Evolutionary conservation across 1,140 invertebrate species (phyloP).

Genomic region (Drosophila kikkawai): DNA sequence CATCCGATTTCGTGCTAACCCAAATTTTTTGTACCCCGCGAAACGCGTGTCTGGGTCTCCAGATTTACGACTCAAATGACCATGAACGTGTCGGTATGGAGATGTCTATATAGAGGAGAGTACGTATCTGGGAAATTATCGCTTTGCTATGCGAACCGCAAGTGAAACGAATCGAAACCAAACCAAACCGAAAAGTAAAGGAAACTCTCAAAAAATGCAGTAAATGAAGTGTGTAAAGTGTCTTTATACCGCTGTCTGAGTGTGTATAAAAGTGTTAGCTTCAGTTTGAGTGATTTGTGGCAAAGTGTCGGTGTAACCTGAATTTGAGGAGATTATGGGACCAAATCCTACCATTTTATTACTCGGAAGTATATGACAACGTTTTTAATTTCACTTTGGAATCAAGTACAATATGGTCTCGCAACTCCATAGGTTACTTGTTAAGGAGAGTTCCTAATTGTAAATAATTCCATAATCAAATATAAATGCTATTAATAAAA

Average conservation of each 20-base stretch:
- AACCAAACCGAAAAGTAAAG: slow-evolving; percentile 16
- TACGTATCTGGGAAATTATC: slow-evolving; percentile 50
- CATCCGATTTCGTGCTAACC: slow-evolving; percentile 51
- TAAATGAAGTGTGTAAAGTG: slow-evolving; percentile 48
- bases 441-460: background rate
- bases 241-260: background rate
- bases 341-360: background rate
- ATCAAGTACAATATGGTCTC: background rate
- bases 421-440: background rate
- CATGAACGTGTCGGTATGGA: slow-evolving; percentile 65
- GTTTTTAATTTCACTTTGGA: background rate
- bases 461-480: background rate
- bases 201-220: slow-evolving; percentile 44
- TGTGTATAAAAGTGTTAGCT: slow-evolving; percentile 36
- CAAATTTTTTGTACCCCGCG: slow-evolving; percentile 38
- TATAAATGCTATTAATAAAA: background rate
- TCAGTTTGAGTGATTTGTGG: slow-evolving; percentile 15
- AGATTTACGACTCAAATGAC: slow-evolving; percentile 67
- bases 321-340: background rate
- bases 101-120: slow-evolving; percentile 30
- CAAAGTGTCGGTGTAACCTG: background rate
- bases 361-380: background rate
- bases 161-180: slow-evolving; percentile 30
- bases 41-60: slow-evolving; percentile 53
- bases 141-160: slow-evolving; percentile 48